Base-by-base conservation (phyloP, 2,797 vertebrate species). In the Sebastolobus alascanus region DNA sequence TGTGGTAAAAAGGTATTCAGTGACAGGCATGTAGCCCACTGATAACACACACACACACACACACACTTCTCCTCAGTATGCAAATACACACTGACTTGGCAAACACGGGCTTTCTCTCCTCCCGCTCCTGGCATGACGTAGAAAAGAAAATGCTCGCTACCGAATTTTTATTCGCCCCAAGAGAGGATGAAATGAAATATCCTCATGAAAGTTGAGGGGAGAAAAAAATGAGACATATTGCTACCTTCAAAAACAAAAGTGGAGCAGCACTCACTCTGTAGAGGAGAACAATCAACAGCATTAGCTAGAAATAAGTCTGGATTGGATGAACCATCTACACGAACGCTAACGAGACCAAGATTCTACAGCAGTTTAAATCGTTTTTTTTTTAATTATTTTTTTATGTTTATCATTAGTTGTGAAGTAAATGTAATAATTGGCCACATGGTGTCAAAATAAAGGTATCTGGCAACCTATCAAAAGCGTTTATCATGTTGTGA, bases 41-140 rank as follows among this genome's bases (percentile, higher is more conserved):
- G 75, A 84, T 85, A 89, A 85, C 75, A 77, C 88, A 77, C 79
- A 83, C 77, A 72, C n/a, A n/a, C 79, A 75, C 68, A 82, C 63
- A 71, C 82, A 68, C 59, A 50, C 59, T 35, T 60, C 59, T 79
- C 43, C 20, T 72, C 80, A 35, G 74, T 80, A 80, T 82, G 79
- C 85, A 91, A 79, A 90, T 68, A 86, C 79, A 84, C 77, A 73
- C 29, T 9, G 75, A 75, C 80, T 85, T 84, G 84, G 88, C 82
- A 86, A 87, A 87, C 67, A 70, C 27, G 27, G n/a, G 27, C 38
- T 70, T 22, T 38, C 60, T 75, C 56, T 67, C 59, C 54, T 80
- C 54, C 79, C 65, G 76, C 75, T 83, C 40, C 63, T 56, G 65
- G 73, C 73, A 43, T 10, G 3, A 33, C 8, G 13, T 11, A 10